Evolutionary conservation across 1,140 invertebrate genomes (phyloP), one percentile per base, ranked within the genome.

Genomic region (Contarinia nasturtii): DNA sequence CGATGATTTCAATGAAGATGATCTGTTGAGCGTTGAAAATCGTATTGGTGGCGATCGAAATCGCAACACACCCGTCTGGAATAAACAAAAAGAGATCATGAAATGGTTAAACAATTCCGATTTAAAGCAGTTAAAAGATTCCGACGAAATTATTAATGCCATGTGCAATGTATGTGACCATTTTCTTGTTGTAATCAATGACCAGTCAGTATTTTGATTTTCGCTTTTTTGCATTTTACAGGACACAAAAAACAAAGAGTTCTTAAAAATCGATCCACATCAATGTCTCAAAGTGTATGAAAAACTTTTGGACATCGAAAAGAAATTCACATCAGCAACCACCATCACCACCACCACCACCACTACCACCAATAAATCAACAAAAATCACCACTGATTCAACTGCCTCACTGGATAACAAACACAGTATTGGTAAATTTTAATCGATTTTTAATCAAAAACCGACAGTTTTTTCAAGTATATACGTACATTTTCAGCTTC

Each of bases 41-140:
- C n/a, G 51, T 51, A 44, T n/a, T 7, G 17, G 17, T 18, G 37
- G 17, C 37, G 14, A n/a, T 15, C 3, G 14, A 40, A 40, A 40
- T 40, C 17, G 37, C 14, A n/a, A 40, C 14, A n/a, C 14, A 40
- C 3, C 14, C 37, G 37, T 27, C 3, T 18, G 17, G 14, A 40
- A 40, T 18, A 18, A 15, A 27, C 58, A 57, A 33, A 53, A 57
- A 2, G 55, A 53, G 38, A 51, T 64, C n/a, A 49, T 59, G 38
- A 61, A 57, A 15, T 57, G 53, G 57, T 45, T 64, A 5, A 52
- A 60, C 33, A 62, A 64, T 46, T 63, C 61, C 12, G 57, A 64
- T 54, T 53, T 64, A 47, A 59, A 53, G 18, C 55, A 57, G n/a
- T 58, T 54, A 17, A 59, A 55, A 37, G 57, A 53, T 15, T 57